phyloP scores from a whole-genome alignment of 1,140 invertebrate genomes.

The Xylocopa sonorina region DNA sequence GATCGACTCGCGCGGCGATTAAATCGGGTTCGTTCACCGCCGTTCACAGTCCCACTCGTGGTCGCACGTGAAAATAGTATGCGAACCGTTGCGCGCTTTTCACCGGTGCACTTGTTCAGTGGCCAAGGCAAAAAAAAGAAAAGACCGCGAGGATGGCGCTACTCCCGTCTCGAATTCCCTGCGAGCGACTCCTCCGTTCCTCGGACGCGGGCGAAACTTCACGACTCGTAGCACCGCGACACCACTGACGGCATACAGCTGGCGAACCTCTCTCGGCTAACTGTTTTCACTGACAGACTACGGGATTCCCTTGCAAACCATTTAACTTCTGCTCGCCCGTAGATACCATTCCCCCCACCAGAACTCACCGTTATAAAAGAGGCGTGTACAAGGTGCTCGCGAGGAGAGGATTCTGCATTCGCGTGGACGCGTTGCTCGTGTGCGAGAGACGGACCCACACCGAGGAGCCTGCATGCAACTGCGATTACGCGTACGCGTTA shows the following conservation, averaged over 20 bases:
- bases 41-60: no score
- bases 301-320: slow-evolving; percentile 32
- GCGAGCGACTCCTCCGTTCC: not conserved
- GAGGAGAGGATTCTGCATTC: slow-evolving; percentile 25
- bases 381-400: slow-evolving; percentile 17
- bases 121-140: not conserved
- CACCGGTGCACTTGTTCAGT: not conserved
- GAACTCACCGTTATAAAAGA: not conserved
- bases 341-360: slow-evolving; percentile 24
- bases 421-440: slow-evolving; percentile 17
- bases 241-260: not conserved
- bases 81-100: not conserved
- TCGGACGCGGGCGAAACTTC: not conserved
- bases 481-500: no score
- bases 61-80: not conserved
- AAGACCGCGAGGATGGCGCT: no score
- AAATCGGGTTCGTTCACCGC: not conserved
- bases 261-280: not conserved
- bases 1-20: not conserved
- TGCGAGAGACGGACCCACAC: not conserved
- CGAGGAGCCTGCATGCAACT: not conserved
- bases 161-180: not conserved
- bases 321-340: slow-evolving; percentile 31
- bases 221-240: not conserved
- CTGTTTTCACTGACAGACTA: slow-evolving; percentile 51